A percentile compares a stretch with the other conserved stretches of the same genome.
phyloP scores from a whole-genome alignment of 2,797 vertebrate genomes.

The Threskiornis aethiopicus region DNA sequence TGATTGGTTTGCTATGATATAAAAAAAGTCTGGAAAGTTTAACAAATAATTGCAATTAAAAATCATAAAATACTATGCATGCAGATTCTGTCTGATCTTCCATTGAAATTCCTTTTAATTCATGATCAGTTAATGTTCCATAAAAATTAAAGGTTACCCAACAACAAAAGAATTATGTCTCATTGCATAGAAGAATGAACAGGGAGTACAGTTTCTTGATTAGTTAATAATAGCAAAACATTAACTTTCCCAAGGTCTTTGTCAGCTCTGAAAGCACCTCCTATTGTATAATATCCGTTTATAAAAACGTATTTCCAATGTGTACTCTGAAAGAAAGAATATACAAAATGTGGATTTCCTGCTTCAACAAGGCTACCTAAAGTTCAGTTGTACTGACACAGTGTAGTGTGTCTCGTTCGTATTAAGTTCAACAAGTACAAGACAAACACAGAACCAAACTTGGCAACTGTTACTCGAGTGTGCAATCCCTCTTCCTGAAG shows the following conservation, averaged over 20 bases:
- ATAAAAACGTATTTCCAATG: conserved; percentile 55
- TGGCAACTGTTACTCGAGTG: conserved; percentile 4
- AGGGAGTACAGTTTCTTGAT: conserved; percentile 47
- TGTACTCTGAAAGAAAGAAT: conserved; percentile 49
- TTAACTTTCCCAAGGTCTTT: conserved; percentile 71
- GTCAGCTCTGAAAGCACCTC: conserved; percentile 53
- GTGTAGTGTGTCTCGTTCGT: neutral
- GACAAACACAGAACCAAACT: conserved; percentile 5
- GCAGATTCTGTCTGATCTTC: conserved; percentile 13
- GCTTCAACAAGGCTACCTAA: conserved; percentile 23
- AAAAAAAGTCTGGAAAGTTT: neutral
- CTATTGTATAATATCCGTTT: conserved; percentile 45
- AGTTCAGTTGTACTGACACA: conserved; percentile 15
- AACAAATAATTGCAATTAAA: conserved; percentile 1
- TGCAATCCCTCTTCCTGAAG: conserved; percentile 28
- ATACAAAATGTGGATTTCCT: conserved; percentile 64
- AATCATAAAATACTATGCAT: conserved; percentile 13
- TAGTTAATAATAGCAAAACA: conserved; percentile 70
- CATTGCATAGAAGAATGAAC: conserved; percentile 63
- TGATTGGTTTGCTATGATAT: neutral
- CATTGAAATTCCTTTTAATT: conserved; percentile 58
- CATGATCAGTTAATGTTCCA: conserved; percentile 50
- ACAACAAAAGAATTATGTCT: conserved; percentile 55
- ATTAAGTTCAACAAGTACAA: neutral
- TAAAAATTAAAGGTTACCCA: conserved; percentile 63